These are phyloP conservation scores for Ameiurus melas DNA, from an alignment of 2,113 vertebrate genomes.

Conservation along the genomic window DNA sequence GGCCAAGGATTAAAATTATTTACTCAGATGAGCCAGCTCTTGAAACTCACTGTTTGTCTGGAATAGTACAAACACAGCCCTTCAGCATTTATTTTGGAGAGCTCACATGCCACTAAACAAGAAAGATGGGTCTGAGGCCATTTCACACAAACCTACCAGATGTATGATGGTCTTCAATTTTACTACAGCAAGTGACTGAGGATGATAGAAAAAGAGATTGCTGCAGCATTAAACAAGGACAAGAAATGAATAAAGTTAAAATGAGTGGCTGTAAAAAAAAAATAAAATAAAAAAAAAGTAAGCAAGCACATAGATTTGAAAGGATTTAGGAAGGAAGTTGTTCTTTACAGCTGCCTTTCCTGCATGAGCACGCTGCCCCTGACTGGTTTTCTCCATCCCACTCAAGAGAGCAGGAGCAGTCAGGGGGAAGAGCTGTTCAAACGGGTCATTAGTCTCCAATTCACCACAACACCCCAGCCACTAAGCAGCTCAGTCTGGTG, in stretches of 20 bases:
- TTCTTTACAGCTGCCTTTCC: constrained; percentile 29
- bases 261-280: background rate
- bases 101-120: constrained; percentile 14
- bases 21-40: background rate
- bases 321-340: constrained; percentile 15
- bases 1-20: background rate
- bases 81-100: background rate
- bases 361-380: constrained; percentile 4
- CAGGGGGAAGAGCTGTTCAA: constrained; percentile 51
- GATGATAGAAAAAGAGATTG: background rate
- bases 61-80: background rate
- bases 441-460: constrained; percentile 50
- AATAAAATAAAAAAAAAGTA: background rate
- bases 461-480: constrained; percentile 29
- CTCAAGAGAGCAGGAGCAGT: constrained; percentile 19
- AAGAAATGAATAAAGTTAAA: background rate
- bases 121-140: constrained; percentile 16
- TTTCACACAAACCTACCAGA: constrained; percentile 6
- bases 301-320: constrained; percentile 8
- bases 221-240: constrained; percentile 15
- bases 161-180: constrained; percentile 24
- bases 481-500: constrained; percentile 29
- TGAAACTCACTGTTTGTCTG: background rate
- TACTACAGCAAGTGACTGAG: background rate
- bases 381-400: constrained; percentile 31